These are phyloP conservation scores for Osmerus mordax DNA, from an alignment of 2,113 vertebrate species.

Conservation along the genomic window DNA sequence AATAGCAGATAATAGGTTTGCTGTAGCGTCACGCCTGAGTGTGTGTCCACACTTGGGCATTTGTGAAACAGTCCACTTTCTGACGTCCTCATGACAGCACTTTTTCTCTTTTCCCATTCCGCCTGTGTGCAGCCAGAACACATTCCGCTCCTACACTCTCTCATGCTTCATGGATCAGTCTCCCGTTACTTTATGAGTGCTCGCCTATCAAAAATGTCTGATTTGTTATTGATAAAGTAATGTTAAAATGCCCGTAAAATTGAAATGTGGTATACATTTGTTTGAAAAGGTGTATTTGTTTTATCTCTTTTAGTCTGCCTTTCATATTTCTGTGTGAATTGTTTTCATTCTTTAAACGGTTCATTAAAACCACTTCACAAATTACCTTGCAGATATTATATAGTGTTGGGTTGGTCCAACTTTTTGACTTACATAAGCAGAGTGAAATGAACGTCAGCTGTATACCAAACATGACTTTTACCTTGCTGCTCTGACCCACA, in stretches of 20 bases:
- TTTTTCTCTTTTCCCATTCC: conserved; percentile 57
- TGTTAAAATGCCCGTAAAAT: conserved; percentile 48
- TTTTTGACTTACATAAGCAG: not conserved
- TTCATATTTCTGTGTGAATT: conserved; percentile 10
- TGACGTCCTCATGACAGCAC: conserved; percentile 72
- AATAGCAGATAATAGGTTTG: conserved; percentile 79
- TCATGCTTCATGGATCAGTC: conserved; percentile 55
- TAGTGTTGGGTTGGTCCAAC: conserved; percentile 21
- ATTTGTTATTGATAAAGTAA: conserved; percentile 73
- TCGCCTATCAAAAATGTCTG: conserved; percentile 65
- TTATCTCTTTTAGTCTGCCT: conserved; percentile 27
- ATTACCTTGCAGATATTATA: not conserved
- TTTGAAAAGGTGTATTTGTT: conserved; percentile 22
- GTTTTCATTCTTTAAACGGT: too few species aligned
- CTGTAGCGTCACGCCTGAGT: conserved; percentile 75
- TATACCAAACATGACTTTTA: conserved; percentile 10
- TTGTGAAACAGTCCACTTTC: conserved; percentile 67
- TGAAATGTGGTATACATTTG: conserved; percentile 50
- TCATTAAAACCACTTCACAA: too few species aligned
- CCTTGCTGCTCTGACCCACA: not conserved
- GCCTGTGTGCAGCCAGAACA: conserved; percentile 56
- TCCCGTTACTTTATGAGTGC: conserved; percentile 58
- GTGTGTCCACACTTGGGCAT: conserved; percentile 74
- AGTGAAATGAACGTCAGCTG: not conserved
- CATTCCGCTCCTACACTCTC: conserved; percentile 54